Base-by-base conservation (phyloP, 2,113 vertebrate genomes). In the Tenrec ecaudatus region DNA sequence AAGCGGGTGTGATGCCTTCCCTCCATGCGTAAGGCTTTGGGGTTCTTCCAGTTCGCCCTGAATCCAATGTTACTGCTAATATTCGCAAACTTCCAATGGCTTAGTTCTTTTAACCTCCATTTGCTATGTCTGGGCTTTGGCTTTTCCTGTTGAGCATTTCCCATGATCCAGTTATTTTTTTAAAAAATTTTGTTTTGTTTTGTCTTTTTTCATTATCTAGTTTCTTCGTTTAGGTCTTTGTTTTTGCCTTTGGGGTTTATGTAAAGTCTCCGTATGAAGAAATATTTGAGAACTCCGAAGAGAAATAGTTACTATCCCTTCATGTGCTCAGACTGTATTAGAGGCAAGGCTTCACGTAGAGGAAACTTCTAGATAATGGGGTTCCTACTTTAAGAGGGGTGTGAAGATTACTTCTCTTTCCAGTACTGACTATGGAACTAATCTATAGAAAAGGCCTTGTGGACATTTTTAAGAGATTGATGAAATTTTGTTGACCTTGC, bases 1-100 rank as follows among this genome's bases (percentile, higher is more conserved):
- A 97, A 98, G 83, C 85, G 64, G 64, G 9, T 25, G 66, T 43
- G 27, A 29, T 12, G 60, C 58, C 71, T 22, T 80, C 2, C 15
- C 60, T 47, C 86, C 33, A 27, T 60, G 83, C 91, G 53, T 86
- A 84, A 73, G 53, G 31, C 2, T 17, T 8, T 68, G 33, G n/a
- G 31, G 84, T 62, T 47, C 9, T 15, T 10, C 38, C 2, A 10
- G 6, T 60, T 22, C 15, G 64, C n/a, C 82, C 4, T 40, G 25
- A 17, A 6, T 36, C 19, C 3, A 8, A 1, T 62, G 27, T 68
- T 38, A 33, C 29, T 0, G 20, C 31, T 16, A 27, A 27, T 0
- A 0, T 66, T 68, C 7, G 15, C 25, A 71, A 38, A 88, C 25
- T 79, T 64, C 12, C 33, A 31, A 4, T 66, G 64, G 8, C 0